A percentile compares a stretch with the other conserved stretches of the same genome.
These are phyloP conservation scores for Macrotis lagotis DNA, from an alignment of 2,113 vertebrate genomes.

Conservation along the genomic window DNA sequence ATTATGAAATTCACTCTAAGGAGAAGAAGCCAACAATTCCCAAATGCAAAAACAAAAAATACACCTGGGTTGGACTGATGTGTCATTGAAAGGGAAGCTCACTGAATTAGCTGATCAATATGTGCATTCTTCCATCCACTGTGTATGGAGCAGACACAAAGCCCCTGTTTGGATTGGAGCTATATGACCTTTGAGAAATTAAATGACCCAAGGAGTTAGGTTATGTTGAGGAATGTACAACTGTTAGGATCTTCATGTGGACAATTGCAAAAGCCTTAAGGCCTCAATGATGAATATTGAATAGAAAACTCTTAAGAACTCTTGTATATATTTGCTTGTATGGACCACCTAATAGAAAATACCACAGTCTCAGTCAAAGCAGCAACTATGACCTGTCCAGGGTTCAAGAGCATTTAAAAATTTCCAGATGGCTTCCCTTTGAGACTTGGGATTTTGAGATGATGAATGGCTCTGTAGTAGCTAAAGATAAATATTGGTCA, in stretches of 20 bases:
- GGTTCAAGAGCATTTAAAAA: not conserved
- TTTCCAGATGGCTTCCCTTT: not conserved
- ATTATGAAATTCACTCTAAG: not conserved
- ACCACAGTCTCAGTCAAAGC: not conserved
- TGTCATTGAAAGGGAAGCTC: not conserved
- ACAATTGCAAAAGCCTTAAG: not conserved
- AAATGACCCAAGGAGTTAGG: not conserved
- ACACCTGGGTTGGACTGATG: not conserved
- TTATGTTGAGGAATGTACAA: not conserved
- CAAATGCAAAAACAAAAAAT: not conserved
- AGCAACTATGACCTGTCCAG: not conserved
- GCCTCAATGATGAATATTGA: not conserved
- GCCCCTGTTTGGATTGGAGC: not conserved
- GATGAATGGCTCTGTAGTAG: not conserved
- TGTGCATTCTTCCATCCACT: not conserved
- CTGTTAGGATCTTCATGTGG: not conserved
- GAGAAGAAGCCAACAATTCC: not conserved
- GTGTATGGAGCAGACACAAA: not conserved
- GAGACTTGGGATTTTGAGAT: not conserved
- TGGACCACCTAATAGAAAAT: not conserved
- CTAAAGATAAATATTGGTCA: not conserved
- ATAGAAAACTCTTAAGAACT: not conserved
- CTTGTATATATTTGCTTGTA: not conserved
- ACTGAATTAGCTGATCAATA: not conserved
- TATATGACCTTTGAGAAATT: not conserved